These are phyloP conservation scores for Vulpes vulpes DNA, from an alignment of 2,113 vertebrate species.

Conservation along the genomic window DNA sequence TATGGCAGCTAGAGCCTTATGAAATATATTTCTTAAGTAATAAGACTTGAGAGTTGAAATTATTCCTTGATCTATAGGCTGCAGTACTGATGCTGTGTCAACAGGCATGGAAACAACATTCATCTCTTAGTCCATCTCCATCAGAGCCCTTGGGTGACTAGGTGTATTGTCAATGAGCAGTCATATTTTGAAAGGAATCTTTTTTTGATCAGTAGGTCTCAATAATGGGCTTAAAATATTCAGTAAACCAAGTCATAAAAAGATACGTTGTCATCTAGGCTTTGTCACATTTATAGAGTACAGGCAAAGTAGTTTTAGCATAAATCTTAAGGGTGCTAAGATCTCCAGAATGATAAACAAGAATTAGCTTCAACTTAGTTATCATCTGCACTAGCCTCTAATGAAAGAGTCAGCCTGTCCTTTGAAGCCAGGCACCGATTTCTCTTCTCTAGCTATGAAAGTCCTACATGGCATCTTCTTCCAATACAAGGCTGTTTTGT, in stretches of 20 bases:
- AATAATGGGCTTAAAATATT: neutral
- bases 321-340: neutral
- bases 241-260: neutral
- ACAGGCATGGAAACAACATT: neutral
- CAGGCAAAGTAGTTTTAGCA: neutral
- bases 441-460: neutral
- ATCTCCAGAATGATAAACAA: neutral
- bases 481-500: neutral
- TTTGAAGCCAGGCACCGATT: neutral
- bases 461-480: neutral
- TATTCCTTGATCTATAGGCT: neutral
- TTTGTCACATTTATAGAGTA: neutral
- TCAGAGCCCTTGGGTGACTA: neutral
- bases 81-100: neutral
- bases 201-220: neutral
- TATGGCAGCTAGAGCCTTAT: neutral
- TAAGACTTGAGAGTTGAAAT: neutral
- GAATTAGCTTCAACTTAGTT: neutral
- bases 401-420: neutral
- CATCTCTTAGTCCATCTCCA: neutral
- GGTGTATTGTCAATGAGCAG: neutral
- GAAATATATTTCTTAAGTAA: neutral
- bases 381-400: neutral
- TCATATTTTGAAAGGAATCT: neutral
- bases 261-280: neutral